A percentile compares a stretch with the other conserved stretches of the same genome.
Evolutionary conservation across 2,888 invertebrate species (phyloP).

Genomic region (Anoplius nigerrimus): DNA sequence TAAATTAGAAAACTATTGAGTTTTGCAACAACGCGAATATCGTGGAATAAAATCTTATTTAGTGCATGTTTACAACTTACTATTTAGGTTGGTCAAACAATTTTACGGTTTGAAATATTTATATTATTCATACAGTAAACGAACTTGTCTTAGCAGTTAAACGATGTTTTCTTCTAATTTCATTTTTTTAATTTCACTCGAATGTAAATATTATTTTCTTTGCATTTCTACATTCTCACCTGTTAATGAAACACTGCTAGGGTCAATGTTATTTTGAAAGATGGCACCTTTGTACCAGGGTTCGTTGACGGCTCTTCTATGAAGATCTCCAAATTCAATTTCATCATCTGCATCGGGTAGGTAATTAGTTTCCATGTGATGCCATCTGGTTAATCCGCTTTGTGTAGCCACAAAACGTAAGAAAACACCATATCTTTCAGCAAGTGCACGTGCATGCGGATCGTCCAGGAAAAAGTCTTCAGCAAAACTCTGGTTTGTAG

Average conservation of each 20-base stretch:
- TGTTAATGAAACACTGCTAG: constrained; percentile 76
- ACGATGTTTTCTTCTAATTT: too few relatives aligned
- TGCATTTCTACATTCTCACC: constrained; percentile 49
- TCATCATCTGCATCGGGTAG: constrained; percentile 39
- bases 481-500: constrained; percentile 77
- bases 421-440: constrained; percentile 83
- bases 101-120: too few relatives aligned
- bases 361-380: constrained; percentile 70
- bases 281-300: constrained; percentile 95
- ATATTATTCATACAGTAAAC: too few relatives aligned
- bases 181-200: neutral
- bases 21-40: too few relatives aligned
- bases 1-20: too few relatives aligned
- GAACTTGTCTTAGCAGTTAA: too few relatives aligned
- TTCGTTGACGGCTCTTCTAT: constrained; percentile 88
- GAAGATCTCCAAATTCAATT: constrained; percentile 85
- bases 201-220: neutral
- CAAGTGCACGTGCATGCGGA: constrained; percentile 72
- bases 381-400: constrained; percentile 93
- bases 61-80: too few relatives aligned
- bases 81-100: too few relatives aligned
- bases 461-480: constrained; percentile 49
- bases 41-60: too few relatives aligned
- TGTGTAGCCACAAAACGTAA: constrained; percentile 91
- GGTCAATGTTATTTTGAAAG: constrained; percentile 86